Percentiles rank a stretch among this genome's conserved stretches.
phyloP scores from a whole-genome alignment of 1,140 invertebrate genomes.

The Drosophila sturtevanti region DNA sequence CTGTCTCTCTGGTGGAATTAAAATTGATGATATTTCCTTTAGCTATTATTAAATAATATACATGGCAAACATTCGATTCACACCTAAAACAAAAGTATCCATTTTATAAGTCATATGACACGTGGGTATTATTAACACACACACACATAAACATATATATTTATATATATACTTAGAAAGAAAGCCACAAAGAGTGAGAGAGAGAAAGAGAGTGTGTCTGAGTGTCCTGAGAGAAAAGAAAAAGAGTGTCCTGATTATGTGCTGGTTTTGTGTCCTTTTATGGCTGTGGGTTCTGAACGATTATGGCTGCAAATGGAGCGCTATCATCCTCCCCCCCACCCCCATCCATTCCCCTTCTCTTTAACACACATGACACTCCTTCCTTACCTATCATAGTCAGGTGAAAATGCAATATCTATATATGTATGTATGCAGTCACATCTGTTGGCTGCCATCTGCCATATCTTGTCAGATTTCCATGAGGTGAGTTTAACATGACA shows the following conservation, averaged over 20 bases:
- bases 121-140: slow-evolving; percentile 12
- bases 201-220: neutral
- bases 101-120: neutral
- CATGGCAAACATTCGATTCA: slow-evolving; percentile 3
- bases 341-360: too few species aligned
- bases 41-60: neutral
- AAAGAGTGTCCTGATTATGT: slow-evolving; percentile 49
- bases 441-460: slow-evolving; percentile 52
- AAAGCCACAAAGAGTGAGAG: neutral
- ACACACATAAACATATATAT: slow-evolving; percentile 6
- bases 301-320: slow-evolving; percentile 48
- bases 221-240: neutral
- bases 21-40: neutral
- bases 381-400: neutral
- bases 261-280: slow-evolving; percentile 61
- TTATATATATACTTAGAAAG: too few species aligned
- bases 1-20: neutral
- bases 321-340: slow-evolving; percentile 12
- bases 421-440: slow-evolving; percentile 35
- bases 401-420: slow-evolving; percentile 51
- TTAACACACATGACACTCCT: neutral
- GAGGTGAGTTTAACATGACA: slow-evolving; percentile 58
- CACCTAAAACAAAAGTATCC: slow-evolving; percentile 6
- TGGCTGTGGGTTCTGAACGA: slow-evolving; percentile 54
- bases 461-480: slow-evolving; percentile 70